These are phyloP conservation scores for Hyperoplus immaculatus DNA, from an alignment of 2,797 vertebrate genomes.

Conservation along the genomic window DNA sequence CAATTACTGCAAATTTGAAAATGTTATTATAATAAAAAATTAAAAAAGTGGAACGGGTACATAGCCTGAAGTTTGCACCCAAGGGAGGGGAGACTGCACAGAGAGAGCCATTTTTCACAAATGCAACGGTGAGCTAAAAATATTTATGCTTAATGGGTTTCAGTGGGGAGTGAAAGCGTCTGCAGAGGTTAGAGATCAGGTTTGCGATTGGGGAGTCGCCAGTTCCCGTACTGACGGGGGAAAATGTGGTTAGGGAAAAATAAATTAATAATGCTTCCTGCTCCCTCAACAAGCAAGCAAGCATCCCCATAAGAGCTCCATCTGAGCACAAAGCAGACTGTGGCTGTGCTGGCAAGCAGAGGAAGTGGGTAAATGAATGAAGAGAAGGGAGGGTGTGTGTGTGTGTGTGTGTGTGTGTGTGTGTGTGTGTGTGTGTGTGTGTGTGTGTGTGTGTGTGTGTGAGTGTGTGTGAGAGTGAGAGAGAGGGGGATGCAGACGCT, in stretches of 20 bases:
- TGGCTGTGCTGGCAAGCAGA: slow-evolving; percentile 42
- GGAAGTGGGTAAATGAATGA: slow-evolving; percentile 23
- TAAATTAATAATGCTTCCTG: slow-evolving; percentile 62
- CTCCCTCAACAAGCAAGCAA: slow-evolving; percentile 27
- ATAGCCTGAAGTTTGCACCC: slow-evolving; percentile 3
- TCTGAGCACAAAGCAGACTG: slow-evolving; percentile 33
- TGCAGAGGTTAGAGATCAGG: slow-evolving; percentile 48
- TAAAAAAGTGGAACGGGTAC: not conserved
- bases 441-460: no score
- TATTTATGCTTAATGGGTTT: slow-evolving; percentile 22
- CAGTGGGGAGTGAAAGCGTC: slow-evolving; percentile 1
- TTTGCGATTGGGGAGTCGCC: slow-evolving; percentile 36
- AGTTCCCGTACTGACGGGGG: slow-evolving; percentile 41
- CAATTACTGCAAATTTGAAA: slow-evolving; percentile 13
- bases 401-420: no score
- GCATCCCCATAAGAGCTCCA: slow-evolving; percentile 32
- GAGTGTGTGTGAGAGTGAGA: not conserved
- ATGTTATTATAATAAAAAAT: not conserved
- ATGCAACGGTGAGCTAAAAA: slow-evolving; percentile 27
- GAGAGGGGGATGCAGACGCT: not conserved
- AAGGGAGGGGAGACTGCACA: not conserved
- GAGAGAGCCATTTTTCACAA: not conserved
- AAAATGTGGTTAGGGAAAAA: slow-evolving; percentile 47
- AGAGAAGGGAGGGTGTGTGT: not conserved
- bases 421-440: no score